Evolutionary conservation across 2,888 invertebrate species (phyloP).

Genomic region (Suillia variegata): DNA sequence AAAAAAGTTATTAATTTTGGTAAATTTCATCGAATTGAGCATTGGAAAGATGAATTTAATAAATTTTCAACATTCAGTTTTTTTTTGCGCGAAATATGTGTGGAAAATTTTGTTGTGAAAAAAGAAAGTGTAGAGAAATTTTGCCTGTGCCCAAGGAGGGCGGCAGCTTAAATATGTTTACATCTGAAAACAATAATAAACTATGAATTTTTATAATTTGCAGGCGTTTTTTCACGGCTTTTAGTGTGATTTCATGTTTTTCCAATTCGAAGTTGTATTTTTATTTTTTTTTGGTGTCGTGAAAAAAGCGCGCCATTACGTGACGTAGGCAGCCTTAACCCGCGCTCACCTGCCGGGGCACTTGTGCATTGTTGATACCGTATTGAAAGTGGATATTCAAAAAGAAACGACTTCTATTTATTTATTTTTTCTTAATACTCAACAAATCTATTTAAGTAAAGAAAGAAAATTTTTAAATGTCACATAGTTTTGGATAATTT

Average conservation of each 20-base stretch:
- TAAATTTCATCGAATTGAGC: too few species aligned
- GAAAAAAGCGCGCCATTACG: conserved; percentile 56
- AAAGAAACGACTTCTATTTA: conserved; percentile 5
- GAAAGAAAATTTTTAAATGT: too few species aligned
- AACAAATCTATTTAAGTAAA: too few species aligned
- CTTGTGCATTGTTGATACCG: conserved; percentile 14
- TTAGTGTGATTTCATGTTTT: neutral
- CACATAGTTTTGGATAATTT: too few species aligned
- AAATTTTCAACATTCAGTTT: too few species aligned
- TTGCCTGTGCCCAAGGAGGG: conserved; percentile 32
- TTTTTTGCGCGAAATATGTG: too few species aligned
- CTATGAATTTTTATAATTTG: too few species aligned
- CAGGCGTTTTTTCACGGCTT: too few species aligned
- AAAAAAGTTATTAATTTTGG: too few species aligned
- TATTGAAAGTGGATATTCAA: neutral
- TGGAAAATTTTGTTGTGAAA: conserved; percentile 22
- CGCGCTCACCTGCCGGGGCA: conserved; percentile 16
- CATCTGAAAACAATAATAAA: neutral
- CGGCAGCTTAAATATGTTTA: conserved; percentile 1
- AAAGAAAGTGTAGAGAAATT: conserved; percentile 60
- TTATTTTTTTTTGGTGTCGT: conserved; percentile 32
- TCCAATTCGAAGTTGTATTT: neutral
- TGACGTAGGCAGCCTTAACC: conserved; percentile 47
- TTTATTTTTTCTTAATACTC: too few species aligned
- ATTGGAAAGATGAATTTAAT: too few species aligned